A percentile compares a stretch with the other conserved stretches of the same genome.
Evolutionary conservation across 2,888 invertebrate species (phyloP).

Genomic region (Teleiodes luculella): DNA sequence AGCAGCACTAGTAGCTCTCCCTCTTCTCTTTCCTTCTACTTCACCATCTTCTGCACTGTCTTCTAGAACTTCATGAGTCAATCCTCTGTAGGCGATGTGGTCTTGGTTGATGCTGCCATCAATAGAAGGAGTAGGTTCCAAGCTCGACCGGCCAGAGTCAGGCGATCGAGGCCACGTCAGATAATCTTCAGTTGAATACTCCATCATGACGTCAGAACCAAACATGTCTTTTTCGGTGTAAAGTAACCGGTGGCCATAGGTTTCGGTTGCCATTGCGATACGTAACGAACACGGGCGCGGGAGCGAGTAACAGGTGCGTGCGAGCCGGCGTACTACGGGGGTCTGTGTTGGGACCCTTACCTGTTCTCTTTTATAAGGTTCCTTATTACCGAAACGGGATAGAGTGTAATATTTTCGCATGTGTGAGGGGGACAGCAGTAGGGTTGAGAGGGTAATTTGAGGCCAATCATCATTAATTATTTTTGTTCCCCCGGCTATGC

Average conservation of each 20-base stretch:
- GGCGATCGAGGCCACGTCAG: slow-evolving; percentile 70
- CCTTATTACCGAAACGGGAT: slow-evolving; percentile 55
- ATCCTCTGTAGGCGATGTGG: slow-evolving; percentile 71
- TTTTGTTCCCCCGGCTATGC: slow-evolving; percentile 62
- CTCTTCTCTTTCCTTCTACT: slow-evolving; percentile 74
- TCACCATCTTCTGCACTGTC: slow-evolving; percentile 71
- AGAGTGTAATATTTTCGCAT: slow-evolving; percentile 30
- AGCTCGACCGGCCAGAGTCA: slow-evolving; percentile 71
- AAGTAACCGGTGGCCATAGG: slow-evolving; percentile 71
- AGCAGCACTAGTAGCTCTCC: slow-evolving; percentile 86
- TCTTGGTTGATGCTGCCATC: slow-evolving; percentile 73
- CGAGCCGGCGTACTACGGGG: slow-evolving; percentile 58
- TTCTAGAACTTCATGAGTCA: slow-evolving; percentile 62
- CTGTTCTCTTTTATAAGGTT: slow-evolving; percentile 71
- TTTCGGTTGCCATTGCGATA: slow-evolving; percentile 65
- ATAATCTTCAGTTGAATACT: slow-evolving; percentile 67
- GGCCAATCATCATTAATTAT: slow-evolving; percentile 79
- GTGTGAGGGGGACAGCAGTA: slow-evolving; percentile 46
- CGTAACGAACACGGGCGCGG: slow-evolving; percentile 20
- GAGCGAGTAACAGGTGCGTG: slow-evolving; percentile 45
- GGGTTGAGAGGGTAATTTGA: slow-evolving; percentile 71
- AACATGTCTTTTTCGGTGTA: slow-evolving; percentile 71
- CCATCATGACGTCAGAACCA: slow-evolving; percentile 65
- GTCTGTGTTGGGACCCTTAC: slow-evolving; percentile 57
- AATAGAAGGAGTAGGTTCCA: slow-evolving; percentile 74